Evolutionary conservation across 1,140 invertebrate genomes (phyloP).

Genomic region (Stegodyphus mimosarum): DNA sequence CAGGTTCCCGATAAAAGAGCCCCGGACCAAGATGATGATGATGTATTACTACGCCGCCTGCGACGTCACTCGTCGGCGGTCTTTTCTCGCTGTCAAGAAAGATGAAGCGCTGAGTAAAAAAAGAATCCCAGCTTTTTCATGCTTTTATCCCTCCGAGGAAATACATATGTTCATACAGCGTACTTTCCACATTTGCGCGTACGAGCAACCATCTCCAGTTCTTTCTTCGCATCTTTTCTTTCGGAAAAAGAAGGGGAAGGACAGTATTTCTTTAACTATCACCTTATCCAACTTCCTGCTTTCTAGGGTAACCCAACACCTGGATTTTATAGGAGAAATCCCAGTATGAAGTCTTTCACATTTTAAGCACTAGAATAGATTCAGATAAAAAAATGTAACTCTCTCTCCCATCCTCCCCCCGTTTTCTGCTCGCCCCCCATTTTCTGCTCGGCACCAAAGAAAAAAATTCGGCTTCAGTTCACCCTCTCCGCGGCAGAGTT

Average conservation of each 20-base stretch:
- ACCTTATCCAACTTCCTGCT: no score
- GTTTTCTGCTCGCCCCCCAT: not conserved
- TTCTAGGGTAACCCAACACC: no score
- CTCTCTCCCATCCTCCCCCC: no score
- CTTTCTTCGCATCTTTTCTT: no score
- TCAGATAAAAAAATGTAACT: no score
- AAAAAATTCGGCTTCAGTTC: not conserved
- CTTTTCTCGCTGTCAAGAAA: slow-evolving; percentile 29
- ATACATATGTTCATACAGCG: not conserved
- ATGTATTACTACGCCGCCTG: slow-evolving; percentile 44
- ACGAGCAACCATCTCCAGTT: not conserved
- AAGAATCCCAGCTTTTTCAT: slow-evolving; percentile 10
- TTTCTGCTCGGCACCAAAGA: not conserved
- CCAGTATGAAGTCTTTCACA: no score
- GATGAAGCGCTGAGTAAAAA: slow-evolving; percentile 37
- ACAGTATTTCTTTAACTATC: no score
- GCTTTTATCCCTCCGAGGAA: not conserved
- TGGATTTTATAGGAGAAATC: no score
- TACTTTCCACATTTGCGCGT: not conserved
- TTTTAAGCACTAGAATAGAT: no score
- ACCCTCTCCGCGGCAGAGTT: no score
- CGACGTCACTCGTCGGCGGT: not conserved
- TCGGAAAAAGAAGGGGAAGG: no score
- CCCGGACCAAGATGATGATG: slow-evolving; percentile 46
- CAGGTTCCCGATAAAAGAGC: slow-evolving; percentile 47